These are phyloP conservation scores for Scelioninae gen. 1 DNA, from an alignment of 2,888 invertebrate genomes.

Conservation along the genomic window DNA sequence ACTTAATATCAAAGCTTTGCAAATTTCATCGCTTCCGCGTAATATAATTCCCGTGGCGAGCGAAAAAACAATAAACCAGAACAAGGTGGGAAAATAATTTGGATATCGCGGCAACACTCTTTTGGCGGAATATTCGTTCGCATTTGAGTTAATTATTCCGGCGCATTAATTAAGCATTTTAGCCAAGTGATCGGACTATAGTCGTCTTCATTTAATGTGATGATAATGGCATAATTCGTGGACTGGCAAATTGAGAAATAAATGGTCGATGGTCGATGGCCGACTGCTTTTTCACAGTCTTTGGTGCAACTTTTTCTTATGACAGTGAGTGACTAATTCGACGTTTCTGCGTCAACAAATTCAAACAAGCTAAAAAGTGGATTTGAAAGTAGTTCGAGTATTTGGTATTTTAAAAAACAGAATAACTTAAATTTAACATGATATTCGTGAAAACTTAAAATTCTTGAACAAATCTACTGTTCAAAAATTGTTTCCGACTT, in stretches of 20 bases:
- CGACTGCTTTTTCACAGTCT: conserved; percentile 14
- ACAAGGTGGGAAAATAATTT: conserved; percentile 6
- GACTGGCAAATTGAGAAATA: conserved; percentile 72
- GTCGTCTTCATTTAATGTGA: conserved; percentile 42
- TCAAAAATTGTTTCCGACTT: too few relatives aligned
- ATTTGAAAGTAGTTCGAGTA: not conserved
- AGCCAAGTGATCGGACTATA: conserved; percentile 35
- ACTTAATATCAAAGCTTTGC: conserved; percentile 6
- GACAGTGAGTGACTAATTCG: conserved; percentile 11
- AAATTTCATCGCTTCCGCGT: not conserved
- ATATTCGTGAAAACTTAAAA: too few relatives aligned
- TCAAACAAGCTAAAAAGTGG: conserved; percentile 2
- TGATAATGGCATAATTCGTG: conserved; percentile 69
- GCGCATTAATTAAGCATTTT: conserved; percentile 52
- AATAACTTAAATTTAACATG: too few relatives aligned
- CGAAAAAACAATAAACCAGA: conserved; percentile 7
- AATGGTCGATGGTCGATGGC: conserved; percentile 68
- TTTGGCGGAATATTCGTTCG: not conserved
- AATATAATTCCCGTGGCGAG: conserved; percentile 6
- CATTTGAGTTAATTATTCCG: conserved; percentile 45
- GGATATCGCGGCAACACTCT: not conserved
- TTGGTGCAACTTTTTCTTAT: conserved; percentile 28
- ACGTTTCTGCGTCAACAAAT: conserved; percentile 1
- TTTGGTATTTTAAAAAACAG: too few relatives aligned
- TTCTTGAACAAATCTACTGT: too few relatives aligned